Evolutionary conservation across 2,113 vertebrate species (phyloP).

Genomic region (Leucopsar rothschildi): DNA sequence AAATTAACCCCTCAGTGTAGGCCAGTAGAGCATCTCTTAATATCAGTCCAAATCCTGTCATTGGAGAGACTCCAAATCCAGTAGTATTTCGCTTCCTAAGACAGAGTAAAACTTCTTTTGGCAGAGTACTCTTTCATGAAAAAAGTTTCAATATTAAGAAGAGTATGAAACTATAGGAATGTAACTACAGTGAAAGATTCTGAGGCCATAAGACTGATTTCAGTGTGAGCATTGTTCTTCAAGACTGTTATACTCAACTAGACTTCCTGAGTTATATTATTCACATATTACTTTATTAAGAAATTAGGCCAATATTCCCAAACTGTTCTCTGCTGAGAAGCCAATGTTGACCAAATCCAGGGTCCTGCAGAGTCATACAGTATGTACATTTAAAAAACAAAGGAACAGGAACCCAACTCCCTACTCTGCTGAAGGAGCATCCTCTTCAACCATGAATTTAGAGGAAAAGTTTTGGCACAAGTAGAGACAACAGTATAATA

Average conservation of each 20-base stretch:
- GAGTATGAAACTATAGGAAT: neutral
- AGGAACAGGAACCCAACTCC: neutral
- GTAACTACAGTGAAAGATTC: neutral
- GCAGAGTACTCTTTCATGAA: neutral
- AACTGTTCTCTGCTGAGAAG: neutral
- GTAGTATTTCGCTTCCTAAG: neutral
- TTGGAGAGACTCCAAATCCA: neutral
- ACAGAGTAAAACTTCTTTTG: neutral
- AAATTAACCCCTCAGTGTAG: neutral
- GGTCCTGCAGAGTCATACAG: neutral
- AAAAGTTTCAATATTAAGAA: neutral
- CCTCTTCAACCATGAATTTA: neutral
- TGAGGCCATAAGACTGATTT: neutral
- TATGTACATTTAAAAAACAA: neutral
- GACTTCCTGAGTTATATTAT: neutral
- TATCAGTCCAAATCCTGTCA: neutral
- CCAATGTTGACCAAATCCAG: neutral
- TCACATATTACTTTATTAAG: neutral
- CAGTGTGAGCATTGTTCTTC: neutral
- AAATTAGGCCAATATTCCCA: neutral
- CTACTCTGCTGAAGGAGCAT: neutral
- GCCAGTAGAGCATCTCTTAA: neutral
- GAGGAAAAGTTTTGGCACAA: neutral
- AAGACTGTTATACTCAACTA: neutral
- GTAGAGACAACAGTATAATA: neutral